Percentiles rank a stretch among this genome's conserved stretches.
These are phyloP conservation scores for Petrocephalus zakoni DNA, from an alignment of 2,113 vertebrate species.

Conservation along the genomic window DNA sequence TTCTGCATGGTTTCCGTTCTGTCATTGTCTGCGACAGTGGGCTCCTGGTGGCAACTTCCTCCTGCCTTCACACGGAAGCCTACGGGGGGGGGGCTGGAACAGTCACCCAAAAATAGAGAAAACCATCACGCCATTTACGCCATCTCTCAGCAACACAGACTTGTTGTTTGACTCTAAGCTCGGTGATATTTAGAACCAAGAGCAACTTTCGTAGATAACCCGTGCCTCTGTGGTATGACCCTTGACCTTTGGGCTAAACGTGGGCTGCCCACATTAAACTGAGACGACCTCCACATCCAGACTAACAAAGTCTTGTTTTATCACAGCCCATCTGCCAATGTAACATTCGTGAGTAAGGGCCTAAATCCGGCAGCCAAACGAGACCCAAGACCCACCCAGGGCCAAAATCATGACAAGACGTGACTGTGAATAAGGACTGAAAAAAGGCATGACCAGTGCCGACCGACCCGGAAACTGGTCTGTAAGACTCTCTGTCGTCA, in stretches of 20 bases:
- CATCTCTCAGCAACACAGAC: background rate
- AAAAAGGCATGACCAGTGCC: background rate
- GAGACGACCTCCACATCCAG: background rate
- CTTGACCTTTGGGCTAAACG: background rate
- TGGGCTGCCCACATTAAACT: background rate
- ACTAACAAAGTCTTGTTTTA: background rate
- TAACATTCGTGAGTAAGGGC: background rate
- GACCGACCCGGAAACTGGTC: background rate
- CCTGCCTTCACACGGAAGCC: slow-evolving; percentile 40
- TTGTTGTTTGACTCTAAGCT: background rate
- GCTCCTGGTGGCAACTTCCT: slow-evolving; percentile 40
- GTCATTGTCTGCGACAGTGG: slow-evolving; percentile 45
- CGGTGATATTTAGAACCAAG: background rate
- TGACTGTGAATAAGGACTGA: background rate
- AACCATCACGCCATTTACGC: background rate
- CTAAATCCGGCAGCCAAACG: background rate
- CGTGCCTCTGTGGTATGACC: background rate
- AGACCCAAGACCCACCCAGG: background rate
- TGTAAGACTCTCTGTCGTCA: background rate
- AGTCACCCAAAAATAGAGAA: background rate
- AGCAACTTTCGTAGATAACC: background rate
- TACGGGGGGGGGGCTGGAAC: slow-evolving; percentile 17
- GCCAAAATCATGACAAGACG: background rate
- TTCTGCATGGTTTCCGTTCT: slow-evolving; percentile 47
- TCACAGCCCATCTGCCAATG: background rate